phyloP scores from a whole-genome alignment of 2,888 invertebrate genomes.

The Liopterus haemorrhoidalis region DNA sequence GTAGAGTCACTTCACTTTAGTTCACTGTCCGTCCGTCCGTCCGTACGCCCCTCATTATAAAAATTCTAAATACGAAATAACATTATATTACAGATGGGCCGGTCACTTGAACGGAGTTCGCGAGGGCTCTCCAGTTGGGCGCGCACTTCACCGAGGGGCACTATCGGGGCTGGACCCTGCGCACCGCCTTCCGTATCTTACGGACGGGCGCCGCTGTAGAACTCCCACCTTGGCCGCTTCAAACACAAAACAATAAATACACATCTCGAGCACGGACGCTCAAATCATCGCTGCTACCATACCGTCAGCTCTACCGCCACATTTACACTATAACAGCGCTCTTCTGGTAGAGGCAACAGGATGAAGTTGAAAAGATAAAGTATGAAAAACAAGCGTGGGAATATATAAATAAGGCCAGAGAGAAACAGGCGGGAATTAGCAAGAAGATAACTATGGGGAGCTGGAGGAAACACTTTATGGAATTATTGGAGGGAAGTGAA shows the following conservation, averaged over 20 bases:
- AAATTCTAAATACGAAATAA: slow-evolving; percentile 17
- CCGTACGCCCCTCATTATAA: slow-evolving; percentile 10
- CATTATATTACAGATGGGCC: slow-evolving; percentile 10
- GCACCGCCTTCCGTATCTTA: slow-evolving; percentile 48
- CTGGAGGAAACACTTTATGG: too few relatives aligned
- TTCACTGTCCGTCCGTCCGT: not conserved
- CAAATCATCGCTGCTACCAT: too few relatives aligned
- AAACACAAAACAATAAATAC: slow-evolving; percentile 9
- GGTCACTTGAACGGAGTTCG: not conserved
- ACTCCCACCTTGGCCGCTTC: slow-evolving; percentile 29
- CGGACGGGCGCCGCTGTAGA: slow-evolving; percentile 35
- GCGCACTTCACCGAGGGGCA: slow-evolving; percentile 18
- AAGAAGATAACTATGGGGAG: too few relatives aligned
- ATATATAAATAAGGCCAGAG: too few relatives aligned
- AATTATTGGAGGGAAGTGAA: too few relatives aligned
- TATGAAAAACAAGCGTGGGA: too few relatives aligned
- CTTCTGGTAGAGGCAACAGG: too few relatives aligned
- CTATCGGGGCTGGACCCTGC: slow-evolving; percentile 44
- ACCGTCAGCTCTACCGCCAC: too few relatives aligned
- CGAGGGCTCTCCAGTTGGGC: not conserved
- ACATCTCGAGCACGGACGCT: too few relatives aligned
- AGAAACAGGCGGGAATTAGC: too few relatives aligned
- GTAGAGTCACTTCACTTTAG: slow-evolving; percentile 3
- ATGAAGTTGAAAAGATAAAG: too few relatives aligned
- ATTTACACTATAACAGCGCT: too few relatives aligned